phyloP scores from a whole-genome alignment of 1,140 invertebrate genomes.

The Drosophila triauraria region DNA sequence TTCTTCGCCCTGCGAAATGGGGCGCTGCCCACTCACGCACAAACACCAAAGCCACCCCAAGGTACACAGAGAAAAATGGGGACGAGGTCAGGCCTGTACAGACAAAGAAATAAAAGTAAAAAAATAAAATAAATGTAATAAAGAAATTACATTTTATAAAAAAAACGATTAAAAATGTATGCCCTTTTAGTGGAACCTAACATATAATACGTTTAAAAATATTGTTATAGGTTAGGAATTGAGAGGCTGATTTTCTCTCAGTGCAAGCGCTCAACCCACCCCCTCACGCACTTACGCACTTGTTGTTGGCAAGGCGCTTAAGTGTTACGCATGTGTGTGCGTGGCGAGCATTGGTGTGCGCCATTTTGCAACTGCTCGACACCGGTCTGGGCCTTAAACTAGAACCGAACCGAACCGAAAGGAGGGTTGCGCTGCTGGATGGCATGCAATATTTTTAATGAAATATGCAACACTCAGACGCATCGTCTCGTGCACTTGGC shows the following conservation, averaged over 20 bases:
- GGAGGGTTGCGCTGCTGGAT: slow-evolving; percentile 41
- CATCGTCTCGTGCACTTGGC: slow-evolving; percentile 20
- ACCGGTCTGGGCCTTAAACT: slow-evolving; percentile 37
- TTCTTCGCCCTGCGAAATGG: slow-evolving; percentile 24
- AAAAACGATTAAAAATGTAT: no score
- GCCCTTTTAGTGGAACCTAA: no score
- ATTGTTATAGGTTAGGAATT: neutral
- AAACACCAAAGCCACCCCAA: neutral
- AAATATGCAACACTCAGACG: slow-evolving; percentile 70
- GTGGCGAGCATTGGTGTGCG: slow-evolving; percentile 39
- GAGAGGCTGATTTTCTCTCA: neutral
- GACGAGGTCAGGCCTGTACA: no score
- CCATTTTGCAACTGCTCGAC: slow-evolving; percentile 55
- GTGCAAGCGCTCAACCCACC: slow-evolving; percentile 4
- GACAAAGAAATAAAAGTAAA: neutral
- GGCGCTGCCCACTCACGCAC: slow-evolving; percentile 58
- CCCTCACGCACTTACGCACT: slow-evolving; percentile 52
- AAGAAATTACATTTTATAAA: no score
- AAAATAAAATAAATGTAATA: neutral
- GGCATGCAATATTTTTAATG: slow-evolving; percentile 78
- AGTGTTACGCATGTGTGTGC: slow-evolving; percentile 69
- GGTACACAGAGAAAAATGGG: neutral
- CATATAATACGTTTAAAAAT: neutral
- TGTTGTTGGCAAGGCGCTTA: slow-evolving; percentile 51
- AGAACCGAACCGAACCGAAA: slow-evolving; percentile 5